Evolutionary conservation across 2,797 vertebrate genomes (phyloP).

Genomic region (Diglossa cyanea): DNA sequence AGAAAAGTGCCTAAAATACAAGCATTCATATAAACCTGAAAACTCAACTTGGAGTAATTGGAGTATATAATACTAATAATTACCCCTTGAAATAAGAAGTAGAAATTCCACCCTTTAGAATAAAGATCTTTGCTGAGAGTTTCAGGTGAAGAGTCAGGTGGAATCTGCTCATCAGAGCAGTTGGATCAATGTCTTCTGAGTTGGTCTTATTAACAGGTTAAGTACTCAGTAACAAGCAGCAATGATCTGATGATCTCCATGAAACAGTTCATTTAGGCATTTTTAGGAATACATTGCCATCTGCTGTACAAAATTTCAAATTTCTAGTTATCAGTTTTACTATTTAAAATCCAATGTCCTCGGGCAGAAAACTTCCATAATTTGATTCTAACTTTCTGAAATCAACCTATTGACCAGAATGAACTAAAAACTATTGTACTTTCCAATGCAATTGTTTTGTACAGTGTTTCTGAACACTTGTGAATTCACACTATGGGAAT

Average conservation of each 20-base stretch:
- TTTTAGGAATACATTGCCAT: constrained; percentile 70
- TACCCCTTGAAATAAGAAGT: neutral
- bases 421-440: neutral
- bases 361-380: neutral
- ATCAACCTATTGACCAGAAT: neutral
- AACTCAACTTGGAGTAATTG: neutral
- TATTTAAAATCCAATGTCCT: neutral
- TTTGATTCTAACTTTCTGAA: neutral
- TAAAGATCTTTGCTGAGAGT: neutral
- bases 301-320: constrained; percentile 58
- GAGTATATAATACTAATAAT: neutral
- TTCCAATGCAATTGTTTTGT: neutral
- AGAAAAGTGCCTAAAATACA: neutral
- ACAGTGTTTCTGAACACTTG: neutral
- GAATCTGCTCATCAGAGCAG: neutral
- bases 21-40: neutral
- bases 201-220: neutral
- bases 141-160: neutral
- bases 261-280: neutral
- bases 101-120: neutral
- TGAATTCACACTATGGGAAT: neutral
- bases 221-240: neutral
- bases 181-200: neutral
- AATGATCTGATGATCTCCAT: neutral
- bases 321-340: neutral